Conservation (phyloP, 1,140 invertebrate species). For the Ceratitis capitata region DNA sequence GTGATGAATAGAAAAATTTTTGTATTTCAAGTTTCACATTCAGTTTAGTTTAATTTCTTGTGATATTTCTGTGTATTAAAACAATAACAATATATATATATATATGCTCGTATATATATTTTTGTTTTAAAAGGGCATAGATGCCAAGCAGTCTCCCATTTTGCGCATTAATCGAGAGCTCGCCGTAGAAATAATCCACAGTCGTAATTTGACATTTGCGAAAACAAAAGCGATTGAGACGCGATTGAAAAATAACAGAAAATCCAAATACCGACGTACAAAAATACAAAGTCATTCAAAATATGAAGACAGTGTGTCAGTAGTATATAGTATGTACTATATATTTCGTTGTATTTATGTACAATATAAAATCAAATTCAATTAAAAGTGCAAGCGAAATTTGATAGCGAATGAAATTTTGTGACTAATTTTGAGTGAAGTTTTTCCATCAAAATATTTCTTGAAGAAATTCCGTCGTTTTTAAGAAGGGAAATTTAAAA, state of each 20-base stretch:
- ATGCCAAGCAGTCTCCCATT: neutral
- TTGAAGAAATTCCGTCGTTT: neutral
- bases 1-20: too few species aligned
- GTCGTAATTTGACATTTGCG: constrained; percentile 17
- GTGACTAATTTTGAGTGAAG: neutral
- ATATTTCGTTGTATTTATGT: too few species aligned
- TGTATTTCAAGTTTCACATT: too few species aligned
- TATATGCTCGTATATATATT: too few species aligned
- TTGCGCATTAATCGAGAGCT: neutral
- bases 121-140: too few species aligned
- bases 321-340: too few species aligned
- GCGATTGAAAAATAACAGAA: neutral
- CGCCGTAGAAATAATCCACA: neutral
- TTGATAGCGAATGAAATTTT: neutral
- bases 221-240: neutral
- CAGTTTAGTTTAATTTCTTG: too few species aligned
- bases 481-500: neutral
- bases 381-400: neutral
- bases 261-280: neutral
- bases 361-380: neutral
- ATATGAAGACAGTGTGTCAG: too few species aligned
- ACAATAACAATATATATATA: too few species aligned
- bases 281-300: too few species aligned
- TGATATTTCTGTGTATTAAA: too few species aligned
- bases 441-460: neutral